These are phyloP conservation scores for Torymus tubicola DNA, from an alignment of 2,888 invertebrate genomes.

Conservation along the genomic window DNA sequence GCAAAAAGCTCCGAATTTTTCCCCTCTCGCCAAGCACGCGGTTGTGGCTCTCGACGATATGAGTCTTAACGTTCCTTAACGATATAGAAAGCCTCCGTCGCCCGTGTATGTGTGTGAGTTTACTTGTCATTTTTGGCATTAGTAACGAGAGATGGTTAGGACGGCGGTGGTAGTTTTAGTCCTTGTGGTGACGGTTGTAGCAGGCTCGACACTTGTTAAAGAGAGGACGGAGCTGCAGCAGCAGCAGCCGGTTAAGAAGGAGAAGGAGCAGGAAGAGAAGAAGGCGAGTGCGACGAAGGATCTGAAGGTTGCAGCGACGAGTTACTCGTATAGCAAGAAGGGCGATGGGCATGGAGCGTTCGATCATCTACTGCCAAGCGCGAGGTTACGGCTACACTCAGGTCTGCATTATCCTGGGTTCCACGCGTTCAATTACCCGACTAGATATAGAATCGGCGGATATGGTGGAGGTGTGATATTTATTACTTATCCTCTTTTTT, in stretches of 20 bases:
- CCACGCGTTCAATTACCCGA: slow-evolving; percentile 57
- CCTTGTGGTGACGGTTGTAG: neutral
- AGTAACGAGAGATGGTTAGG: neutral
- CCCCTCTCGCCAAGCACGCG: too few relatives aligned
- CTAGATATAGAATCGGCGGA: slow-evolving; percentile 57
- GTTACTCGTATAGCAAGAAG: slow-evolving; percentile 61
- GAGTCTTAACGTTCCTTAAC: too few relatives aligned
- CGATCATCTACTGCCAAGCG: slow-evolving; percentile 44
- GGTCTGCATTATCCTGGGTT: slow-evolving; percentile 47
- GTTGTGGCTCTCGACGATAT: too few relatives aligned
- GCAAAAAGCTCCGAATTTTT: too few relatives aligned
- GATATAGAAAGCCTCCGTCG: too few relatives aligned
- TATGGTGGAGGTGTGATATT: slow-evolving; percentile 54
- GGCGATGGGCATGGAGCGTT: slow-evolving; percentile 46
- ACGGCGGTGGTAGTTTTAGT: neutral
- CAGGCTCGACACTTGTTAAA: neutral
- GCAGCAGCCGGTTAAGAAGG: neutral
- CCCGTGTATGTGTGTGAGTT: too few relatives aligned
- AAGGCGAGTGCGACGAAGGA: slow-evolving; percentile 54
- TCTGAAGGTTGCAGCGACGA: slow-evolving; percentile 61
- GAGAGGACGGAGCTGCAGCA: neutral
- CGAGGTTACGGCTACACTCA: slow-evolving; percentile 48
- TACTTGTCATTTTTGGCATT: too few relatives aligned
- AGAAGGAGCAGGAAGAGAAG: slow-evolving; percentile 26
- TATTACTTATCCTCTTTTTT: neutral